These are phyloP conservation scores for Rhinopomastus cyanomelas DNA, from an alignment of 2,113 vertebrate species.

Conservation along the genomic window DNA sequence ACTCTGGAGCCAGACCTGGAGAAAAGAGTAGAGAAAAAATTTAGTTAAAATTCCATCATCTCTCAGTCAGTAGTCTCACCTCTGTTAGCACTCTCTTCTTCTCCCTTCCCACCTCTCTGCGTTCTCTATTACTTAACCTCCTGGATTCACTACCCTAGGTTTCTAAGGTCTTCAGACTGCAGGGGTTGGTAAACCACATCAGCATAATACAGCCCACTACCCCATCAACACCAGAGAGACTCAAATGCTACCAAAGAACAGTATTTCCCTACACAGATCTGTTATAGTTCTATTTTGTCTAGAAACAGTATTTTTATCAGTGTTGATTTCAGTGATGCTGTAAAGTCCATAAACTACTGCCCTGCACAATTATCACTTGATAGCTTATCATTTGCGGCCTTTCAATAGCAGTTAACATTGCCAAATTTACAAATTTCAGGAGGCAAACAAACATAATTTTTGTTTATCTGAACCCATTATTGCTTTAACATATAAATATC, in stretches of 20 bases:
- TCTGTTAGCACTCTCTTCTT: background rate
- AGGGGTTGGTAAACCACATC: background rate
- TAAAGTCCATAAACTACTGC: background rate
- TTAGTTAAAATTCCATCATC: background rate
- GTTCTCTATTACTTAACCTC: background rate
- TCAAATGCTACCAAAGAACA: background rate
- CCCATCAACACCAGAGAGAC: background rate
- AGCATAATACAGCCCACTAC: background rate
- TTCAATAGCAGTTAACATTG: background rate
- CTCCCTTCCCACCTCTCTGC: background rate
- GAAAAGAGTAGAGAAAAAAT: constrained; percentile 31
- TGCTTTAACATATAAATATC: background rate
- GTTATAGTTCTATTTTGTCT: background rate
- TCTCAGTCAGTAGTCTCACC: background rate
- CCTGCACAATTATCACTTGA: background rate
- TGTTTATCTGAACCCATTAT: background rate
- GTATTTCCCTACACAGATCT: background rate
- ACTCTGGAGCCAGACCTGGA: constrained; percentile 41
- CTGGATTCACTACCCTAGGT: background rate
- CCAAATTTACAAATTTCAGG: background rate
- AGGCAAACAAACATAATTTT: background rate
- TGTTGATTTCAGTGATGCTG: background rate
- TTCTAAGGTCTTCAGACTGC: background rate
- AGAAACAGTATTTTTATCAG: background rate
- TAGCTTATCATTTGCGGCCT: background rate